Base-by-base conservation (phyloP, 1,140 invertebrate genomes). In the Magallana gigas region DNA sequence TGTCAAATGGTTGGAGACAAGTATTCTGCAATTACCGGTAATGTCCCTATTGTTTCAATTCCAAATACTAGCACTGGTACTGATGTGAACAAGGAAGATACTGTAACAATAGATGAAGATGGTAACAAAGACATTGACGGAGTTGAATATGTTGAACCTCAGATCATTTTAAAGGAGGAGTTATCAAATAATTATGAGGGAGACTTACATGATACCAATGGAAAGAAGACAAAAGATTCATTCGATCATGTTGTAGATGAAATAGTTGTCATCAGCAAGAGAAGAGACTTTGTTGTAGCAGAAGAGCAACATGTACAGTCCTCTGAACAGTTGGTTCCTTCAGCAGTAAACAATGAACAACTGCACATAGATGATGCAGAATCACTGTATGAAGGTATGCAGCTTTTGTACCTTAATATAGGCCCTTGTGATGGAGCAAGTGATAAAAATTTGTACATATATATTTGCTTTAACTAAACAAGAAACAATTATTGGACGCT, bases 351-450 rank as follows among this genome's bases (percentile, higher is more conserved):
- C 23, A 76, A 11, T 29, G 23, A 76, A 76, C 68, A 36, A 8
- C 29, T 1, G 36, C 23, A 29, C 23, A 36, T 23, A 76, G 23
- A 76, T 12, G 68, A 76, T 12, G 12, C 7, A 29, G 68, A 76
- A 76, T 76, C 68, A 76, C 14, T 76, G 23, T 76, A 76, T 76
- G 68, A 76, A 29, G 68, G 68, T 76, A 29, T 23, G 68, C 23
- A 23, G 23, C 36, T 29, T 48, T 48, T 48, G 36, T 48, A 4
- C 36, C 5, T 4, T 48, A 48, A 48, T 48, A 48, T 48, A 48
- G 5, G 36, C 36, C 36, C 36, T 48, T 48, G 5, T 48, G 36
- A 48, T 48, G 36, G 36, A 48, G 36, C 36, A 48, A 48, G 36
- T 48, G 5, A 48, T 48, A 48, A 4, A 48, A 48, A 48, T 48